Base-by-base conservation (phyloP, 1,140 invertebrate genomes). In the Drosophila bocki region DNA sequence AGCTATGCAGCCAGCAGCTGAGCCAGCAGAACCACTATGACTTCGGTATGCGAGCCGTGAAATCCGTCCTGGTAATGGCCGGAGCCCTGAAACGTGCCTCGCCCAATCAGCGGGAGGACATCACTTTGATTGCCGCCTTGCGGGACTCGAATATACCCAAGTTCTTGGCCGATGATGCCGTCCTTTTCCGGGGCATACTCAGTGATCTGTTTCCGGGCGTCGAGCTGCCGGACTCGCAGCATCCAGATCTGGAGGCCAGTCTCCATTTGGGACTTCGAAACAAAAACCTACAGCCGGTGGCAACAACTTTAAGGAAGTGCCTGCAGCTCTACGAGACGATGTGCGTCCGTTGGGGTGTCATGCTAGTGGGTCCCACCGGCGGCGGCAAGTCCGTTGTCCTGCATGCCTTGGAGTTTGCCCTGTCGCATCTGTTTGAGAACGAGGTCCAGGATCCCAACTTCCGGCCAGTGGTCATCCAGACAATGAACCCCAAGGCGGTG, bases 1-100 rank as follows among this genome's bases (percentile, higher is more conserved):
- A 97, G 83, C 93, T 99, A 6, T 98, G 97, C 75, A 97, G 96
- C 79, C 97, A 98, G 93, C 97, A 98, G 93, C 94, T 98, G 0
- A 98, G 97, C 1, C 97, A 98, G 75, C 97, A 98, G 93, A 97
- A 98, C 92, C 97, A 98, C 88, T 98, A 98, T 80, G 98, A 98
- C 93, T 98, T 98, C 88, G 97, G 97, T 45, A 98, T 98, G 97
- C 94, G 97, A 59, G 95, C 95, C 3, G 95, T 95, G 2, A 95
- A 95, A 77, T 95, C 95, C 61, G 95, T 97, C 69, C 75, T 96
- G 72, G 94, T 97, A 15, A 98, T 98, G 95, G 98, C 98, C 4
- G 97, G 97, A 8, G 96, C 95, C n/a, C 92, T 98, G 8, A 97
- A 98, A 93, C 94, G 97, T 39, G 95, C 96, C 50, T 96, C 96